A percentile compares a stretch with the other conserved stretches of the same genome.
These are phyloP conservation scores for Eupithecia centaureata DNA, from an alignment of 2,888 invertebrate genomes.

Conservation along the genomic window DNA sequence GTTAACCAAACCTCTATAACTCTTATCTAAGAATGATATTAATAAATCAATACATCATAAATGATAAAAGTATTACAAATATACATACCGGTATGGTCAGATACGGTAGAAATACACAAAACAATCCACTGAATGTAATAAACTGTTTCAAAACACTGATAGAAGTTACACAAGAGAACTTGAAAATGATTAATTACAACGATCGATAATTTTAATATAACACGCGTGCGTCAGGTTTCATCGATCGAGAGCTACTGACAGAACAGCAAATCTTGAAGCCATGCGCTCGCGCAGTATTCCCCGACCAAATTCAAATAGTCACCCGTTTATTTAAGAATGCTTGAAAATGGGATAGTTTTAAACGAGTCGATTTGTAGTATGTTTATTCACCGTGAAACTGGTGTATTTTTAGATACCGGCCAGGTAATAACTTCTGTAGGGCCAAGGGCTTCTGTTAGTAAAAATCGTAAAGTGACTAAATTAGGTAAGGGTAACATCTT, in stretches of 20 bases:
- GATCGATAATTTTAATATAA: constrained; percentile 60
- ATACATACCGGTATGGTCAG: constrained; percentile 51
- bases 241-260: constrained; percentile 80
- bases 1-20: constrained; percentile 72
- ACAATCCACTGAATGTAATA: constrained; percentile 48
- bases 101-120: constrained; percentile 40
- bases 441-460: constrained; percentile 69
- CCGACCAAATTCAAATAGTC: constrained; percentile 57
- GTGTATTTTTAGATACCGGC: constrained; percentile 78
- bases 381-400: constrained; percentile 77
- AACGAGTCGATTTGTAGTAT: constrained; percentile 50
- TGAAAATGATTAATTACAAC: constrained; percentile 60
- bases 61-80: constrained; percentile 43
- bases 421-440: constrained; percentile 74
- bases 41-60: constrained; percentile 53
- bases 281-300: constrained; percentile 74
- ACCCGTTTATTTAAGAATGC: constrained; percentile 31
- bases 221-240: constrained; percentile 55
- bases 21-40: constrained; percentile 62
- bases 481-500: constrained; percentile 7
- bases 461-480: constrained; percentile 38
- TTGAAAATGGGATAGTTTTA: constrained; percentile 31
- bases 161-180: constrained; percentile 53
- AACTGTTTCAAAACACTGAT: constrained; percentile 46
- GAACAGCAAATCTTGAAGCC: constrained; percentile 56